Evolutionary conservation across 2,888 invertebrate genomes (phyloP).

Genomic region (Archips xylosteana): DNA sequence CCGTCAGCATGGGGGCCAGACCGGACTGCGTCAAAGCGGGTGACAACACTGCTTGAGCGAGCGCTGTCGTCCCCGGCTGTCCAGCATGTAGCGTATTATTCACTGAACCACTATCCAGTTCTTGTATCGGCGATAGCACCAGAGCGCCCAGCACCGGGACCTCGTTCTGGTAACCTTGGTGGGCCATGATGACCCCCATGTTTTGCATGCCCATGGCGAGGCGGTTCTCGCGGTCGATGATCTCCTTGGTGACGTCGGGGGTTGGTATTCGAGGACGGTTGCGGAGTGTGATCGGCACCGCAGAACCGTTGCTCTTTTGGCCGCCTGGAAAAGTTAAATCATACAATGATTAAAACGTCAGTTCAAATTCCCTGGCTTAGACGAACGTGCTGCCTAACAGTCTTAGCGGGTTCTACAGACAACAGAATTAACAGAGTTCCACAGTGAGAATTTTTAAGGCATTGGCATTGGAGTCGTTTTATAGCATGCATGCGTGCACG

Average conservation of each 20-base stretch:
- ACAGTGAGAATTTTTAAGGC: too few relatives aligned
- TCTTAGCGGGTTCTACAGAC: too few relatives aligned
- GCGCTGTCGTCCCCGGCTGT: constrained; percentile 90
- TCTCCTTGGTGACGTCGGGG: constrained; percentile 94
- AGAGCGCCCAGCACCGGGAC: constrained; percentile 91
- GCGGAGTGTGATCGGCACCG: constrained; percentile 88
- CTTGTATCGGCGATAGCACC: constrained; percentile 93
- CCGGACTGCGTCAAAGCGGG: constrained; percentile 84
- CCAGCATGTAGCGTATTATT: constrained; percentile 90
- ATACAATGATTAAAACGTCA: not conserved
- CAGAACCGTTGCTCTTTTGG: constrained; percentile 89
- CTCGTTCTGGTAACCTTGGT: constrained; percentile 87
- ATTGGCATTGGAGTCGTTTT: too few relatives aligned
- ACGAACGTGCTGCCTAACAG: too few relatives aligned
- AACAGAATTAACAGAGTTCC: too few relatives aligned
- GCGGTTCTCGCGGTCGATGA: constrained; percentile 89
- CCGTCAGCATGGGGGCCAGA: constrained; percentile 72
- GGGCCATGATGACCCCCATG: constrained; percentile 90
- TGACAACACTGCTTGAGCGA: constrained; percentile 92
- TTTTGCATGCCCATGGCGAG: constrained; percentile 83
- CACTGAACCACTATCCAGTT: constrained; percentile 91
- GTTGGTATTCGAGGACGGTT: constrained; percentile 95
- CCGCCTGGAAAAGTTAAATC: constrained; percentile 76
- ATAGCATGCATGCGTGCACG: too few relatives aligned
- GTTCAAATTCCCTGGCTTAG: too few relatives aligned